Evolutionary conservation across 2,888 invertebrate species (phyloP).

Genomic region (Agrochola macilenta): DNA sequence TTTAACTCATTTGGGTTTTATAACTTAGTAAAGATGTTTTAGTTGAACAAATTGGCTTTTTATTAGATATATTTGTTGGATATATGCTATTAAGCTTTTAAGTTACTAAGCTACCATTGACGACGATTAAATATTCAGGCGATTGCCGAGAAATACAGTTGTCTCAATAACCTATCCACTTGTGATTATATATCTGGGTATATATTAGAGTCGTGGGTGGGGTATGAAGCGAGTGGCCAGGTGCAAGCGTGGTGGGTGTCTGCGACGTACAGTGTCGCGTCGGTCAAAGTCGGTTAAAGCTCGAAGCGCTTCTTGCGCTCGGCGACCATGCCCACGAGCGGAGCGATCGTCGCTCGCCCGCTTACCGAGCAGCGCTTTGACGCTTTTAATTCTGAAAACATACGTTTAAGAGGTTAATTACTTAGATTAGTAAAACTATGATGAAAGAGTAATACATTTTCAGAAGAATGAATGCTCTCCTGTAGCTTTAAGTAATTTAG

Average conservation of each 20-base stretch:
- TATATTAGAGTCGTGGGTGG: conserved; percentile 42
- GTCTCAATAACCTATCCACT: conserved; percentile 41
- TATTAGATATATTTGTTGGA: conserved; percentile 48
- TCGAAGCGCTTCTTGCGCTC: conserved; percentile 93
- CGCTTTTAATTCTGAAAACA: conserved; percentile 82
- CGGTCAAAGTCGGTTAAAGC: conserved; percentile 72
- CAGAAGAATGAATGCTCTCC: too few species aligned
- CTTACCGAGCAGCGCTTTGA: conserved; percentile 83
- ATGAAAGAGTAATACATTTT: too few species aligned
- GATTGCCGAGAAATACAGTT: conserved; percentile 30
- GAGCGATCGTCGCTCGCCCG: conserved; percentile 85
- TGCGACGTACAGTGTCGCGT: conserved; percentile 60
- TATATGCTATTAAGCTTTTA: conserved; percentile 52
- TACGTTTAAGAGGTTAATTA: not conserved
- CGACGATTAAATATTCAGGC: conserved; percentile 35
- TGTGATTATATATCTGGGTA: conserved; percentile 56
- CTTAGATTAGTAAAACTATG: too few species aligned
- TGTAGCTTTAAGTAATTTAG: too few species aligned
- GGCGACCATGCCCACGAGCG: conserved; percentile 93
- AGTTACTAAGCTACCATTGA: conserved; percentile 46
- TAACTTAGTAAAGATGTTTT: conserved; percentile 53
- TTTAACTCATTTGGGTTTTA: conserved; percentile 52
- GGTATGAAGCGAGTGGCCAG: conserved; percentile 82
- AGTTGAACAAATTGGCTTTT: conserved; percentile 43
- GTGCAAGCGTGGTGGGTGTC: conserved; percentile 86